Base-by-base conservation (phyloP, 2,797 vertebrate species). In the Lindbergichthys nudifrons region DNA sequence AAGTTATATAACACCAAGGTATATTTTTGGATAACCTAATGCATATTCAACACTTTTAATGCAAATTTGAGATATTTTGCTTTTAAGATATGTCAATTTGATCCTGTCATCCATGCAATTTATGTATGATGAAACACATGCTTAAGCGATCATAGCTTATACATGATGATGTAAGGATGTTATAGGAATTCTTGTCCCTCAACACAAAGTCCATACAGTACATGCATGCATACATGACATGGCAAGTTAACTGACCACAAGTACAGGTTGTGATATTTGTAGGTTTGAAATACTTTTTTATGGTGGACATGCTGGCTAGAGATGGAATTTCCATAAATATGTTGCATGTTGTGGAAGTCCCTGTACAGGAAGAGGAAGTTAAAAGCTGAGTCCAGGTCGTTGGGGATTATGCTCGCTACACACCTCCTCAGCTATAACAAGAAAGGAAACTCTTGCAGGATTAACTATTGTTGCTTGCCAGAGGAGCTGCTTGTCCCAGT, bases 391-490 rank as follows among this genome's bases (percentile, higher is more conserved):
- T 51, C 57, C 79, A 84, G 64, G 77, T 85, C 87, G 73, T 58
- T 47, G 54, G 71, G 82, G 91, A 92, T 93, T 90, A 93, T 46
- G 50, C 72, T 77, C 64, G 21, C 39, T 48, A 48, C 71, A 80
- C 83, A 74, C 70, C 32, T 85, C 71, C 67, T 19, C 64, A 32
- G 81, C 83, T 93, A 92, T 89, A 90, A 91, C 91, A 88, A 89
- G 90, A 73, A 73, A 81, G 65, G 76, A 63, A 86, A 81, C 83
- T 79, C 77, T 79, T 60, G 36, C 52, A 75, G 87, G 92, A 94
- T 94, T 93, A 92, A 82, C 79, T 70, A 3, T 84, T 82, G 9
- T 72, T 50, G 26, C 80, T 81, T 79, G 67, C 74, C 71, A 81
- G 69, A 83, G 75, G 62, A 75, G 58, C 70, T 70, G 46, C 60